Conservation (phyloP, 2,113 vertebrate genomes). For the Eleginops maclovinus region DNA sequence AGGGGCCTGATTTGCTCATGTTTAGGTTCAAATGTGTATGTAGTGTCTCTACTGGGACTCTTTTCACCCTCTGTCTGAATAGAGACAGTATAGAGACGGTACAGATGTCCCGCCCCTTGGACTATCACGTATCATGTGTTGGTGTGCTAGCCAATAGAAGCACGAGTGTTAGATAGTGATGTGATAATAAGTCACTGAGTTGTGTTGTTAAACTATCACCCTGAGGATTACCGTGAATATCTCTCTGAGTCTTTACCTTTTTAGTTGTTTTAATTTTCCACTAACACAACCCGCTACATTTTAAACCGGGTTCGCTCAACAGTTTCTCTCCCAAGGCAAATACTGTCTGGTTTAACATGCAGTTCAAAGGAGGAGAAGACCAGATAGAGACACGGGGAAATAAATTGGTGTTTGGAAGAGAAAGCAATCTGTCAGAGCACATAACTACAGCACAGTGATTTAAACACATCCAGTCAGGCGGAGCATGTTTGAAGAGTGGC, state of each 20-base stretch:
- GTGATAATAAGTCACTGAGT: no score
- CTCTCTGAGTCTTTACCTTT: neutral
- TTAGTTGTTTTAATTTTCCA: no score
- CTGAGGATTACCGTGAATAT: neutral
- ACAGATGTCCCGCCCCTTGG: no score
- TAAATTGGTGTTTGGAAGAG: conserved; percentile 47
- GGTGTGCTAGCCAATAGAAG: no score
- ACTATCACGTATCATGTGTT: no score
- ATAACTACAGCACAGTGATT: conserved; percentile 57
- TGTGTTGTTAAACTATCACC: neutral
- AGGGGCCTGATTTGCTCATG: no score
- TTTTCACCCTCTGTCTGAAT: no score
- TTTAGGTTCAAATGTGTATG: no score
- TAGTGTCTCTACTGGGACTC: no score
- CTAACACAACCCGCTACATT: neutral
- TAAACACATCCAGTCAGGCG: conserved; percentile 57
- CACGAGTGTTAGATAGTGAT: no score
- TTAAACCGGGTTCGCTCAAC: neutral
- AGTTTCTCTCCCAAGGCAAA: neutral
- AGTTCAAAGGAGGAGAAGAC: conserved; percentile 31
- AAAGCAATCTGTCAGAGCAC: conserved; percentile 59
- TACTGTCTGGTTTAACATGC: conserved; percentile 18
- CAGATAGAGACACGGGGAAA: conserved; percentile 58
- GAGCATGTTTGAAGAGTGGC: conserved; percentile 60
- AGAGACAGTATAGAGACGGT: no score